Evolutionary conservation across 2,888 invertebrate genomes (phyloP), one percentile per base, ranked within the genome.

Genomic region (Scaptomyza polygonia): DNA sequence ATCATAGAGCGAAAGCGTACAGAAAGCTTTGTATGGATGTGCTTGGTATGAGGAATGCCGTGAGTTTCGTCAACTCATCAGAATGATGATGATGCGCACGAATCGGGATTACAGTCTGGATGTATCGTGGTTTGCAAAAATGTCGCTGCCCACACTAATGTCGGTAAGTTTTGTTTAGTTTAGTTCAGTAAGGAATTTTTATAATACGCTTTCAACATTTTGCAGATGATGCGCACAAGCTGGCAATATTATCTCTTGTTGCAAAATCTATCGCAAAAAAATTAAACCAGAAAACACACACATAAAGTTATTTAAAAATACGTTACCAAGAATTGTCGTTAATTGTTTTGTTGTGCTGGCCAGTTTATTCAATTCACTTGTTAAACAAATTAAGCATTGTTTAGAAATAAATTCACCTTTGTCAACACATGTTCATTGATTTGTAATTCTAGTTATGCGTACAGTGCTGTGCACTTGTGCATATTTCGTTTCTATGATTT

Each of bases 171-270:
- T 12, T 29, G 14, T 14, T 34, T 1, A 14, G 34, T 14, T n/a
- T 6, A 14, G n/a, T 14, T 30, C 30, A 30, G 30, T 30, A 9
- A 8, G 2, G 36, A 21, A 45, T 53, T 47, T 1, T 52, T 43
- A 39, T 8, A 12, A 1, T 21, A 39, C 5, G 12, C 16, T 5
- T 9, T 30, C 3, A 9, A 2, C 11, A 9, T 32, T 12, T 82
- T 75, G 42, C 76, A 90, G 90, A 88, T 90, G 73, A 49, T 88
- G 3, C 81, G 78, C 66, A 79, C 90, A 16, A 90, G 90, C 62
- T 82, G 88, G n/a, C 90, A 90, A 30, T 90, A 90, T 59, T 90
- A 79, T 62, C 65, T 90, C 29, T 56, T 90, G n/a, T 52, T 90
- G 14, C 82, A 79, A 27, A 89, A 89, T 59, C 45, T 90, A 29